Evolutionary conservation across 2,797 vertebrate genomes (phyloP), one percentile per base, ranked within the genome.

Genomic region (Craterocephalus amniculus): DNA sequence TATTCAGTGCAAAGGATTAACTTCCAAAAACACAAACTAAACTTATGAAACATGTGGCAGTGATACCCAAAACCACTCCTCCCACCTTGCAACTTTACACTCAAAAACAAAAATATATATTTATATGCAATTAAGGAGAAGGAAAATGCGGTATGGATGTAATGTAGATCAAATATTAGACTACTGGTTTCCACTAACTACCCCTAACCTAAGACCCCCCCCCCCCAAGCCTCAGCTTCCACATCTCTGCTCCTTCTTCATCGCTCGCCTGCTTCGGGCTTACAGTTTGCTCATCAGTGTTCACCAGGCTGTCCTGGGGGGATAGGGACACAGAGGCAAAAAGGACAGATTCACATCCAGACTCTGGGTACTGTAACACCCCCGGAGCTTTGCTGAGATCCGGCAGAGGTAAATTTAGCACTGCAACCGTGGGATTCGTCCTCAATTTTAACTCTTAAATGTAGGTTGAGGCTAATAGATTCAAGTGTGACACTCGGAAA

Each of bases 361-460:
- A 73, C 76, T 74, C 63, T 60, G 66, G 52, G 35, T 63, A 74
- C 60, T 64, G 80, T 56, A 74, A 80, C 78, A 68, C 32, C 52
- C 70, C 81, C 35, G 31, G 34, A n/a, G 57, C 75, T 79, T 75
- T 72, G 68, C 73, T 29, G 67, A 90, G 81, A 81, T 70, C 79
- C 81, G 71, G 73, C 29, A 52, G 54, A 40, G 77, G 86, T 93
- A 93, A 89, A 89, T 92, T 87, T 92, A 90, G 86, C 62, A 20
- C 48, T 0, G 72, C 80, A 88, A 89, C 89, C 80, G 83, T 91
- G 89, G 91, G 93, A 92, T 91, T 83, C 40, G 84, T 78, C 88
- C 91, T 92, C 84, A 56, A 90, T 92, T 88, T 87, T 86, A 90
- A 92, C 81, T 88, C 81, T 75, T 88, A 74, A 86, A 93, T 91